Evolutionary conservation across 2,888 invertebrate genomes (phyloP).

Genomic region (Ceraclea dissimilis): DNA sequence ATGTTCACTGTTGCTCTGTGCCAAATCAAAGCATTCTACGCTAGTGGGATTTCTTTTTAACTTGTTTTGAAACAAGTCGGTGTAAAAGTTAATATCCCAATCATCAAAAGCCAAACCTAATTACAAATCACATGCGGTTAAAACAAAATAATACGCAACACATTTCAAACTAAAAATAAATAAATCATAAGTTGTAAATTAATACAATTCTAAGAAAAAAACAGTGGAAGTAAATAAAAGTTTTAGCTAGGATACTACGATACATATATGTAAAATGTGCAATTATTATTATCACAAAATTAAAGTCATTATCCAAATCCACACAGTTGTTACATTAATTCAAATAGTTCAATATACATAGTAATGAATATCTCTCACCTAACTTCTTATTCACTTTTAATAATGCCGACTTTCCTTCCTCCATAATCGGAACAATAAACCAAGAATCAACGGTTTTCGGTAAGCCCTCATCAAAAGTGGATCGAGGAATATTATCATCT

Average conservation of each 20-base stretch:
- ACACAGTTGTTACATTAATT: too few species aligned
- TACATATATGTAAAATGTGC: too few species aligned
- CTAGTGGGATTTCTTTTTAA: conserved; percentile 90
- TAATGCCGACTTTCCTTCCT: conserved; percentile 69
- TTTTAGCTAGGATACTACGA: too few species aligned
- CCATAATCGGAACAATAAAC: conserved; percentile 76
- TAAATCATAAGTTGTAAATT: not conserved
- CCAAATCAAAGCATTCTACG: conserved; percentile 95
- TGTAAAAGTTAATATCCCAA: conserved; percentile 88
- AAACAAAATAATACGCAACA: conserved; percentile 1
- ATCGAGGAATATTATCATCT: conserved; percentile 52
- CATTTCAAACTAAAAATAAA: not conserved
- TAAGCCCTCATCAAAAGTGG: conserved; percentile 61
- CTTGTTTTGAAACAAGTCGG: conserved; percentile 73
- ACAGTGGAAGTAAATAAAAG: conserved; percentile 6
- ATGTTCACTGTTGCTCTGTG: conserved; percentile 97
- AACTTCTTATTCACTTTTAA: conserved; percentile 71
- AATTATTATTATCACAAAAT: too few species aligned
- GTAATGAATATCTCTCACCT: conserved; percentile 47
- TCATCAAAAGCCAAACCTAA: conserved; percentile 87
- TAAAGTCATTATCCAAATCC: too few species aligned
- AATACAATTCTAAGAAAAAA: conserved; percentile 3
- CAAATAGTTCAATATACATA: too few species aligned
- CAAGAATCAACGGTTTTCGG: conserved; percentile 60
- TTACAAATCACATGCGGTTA: not conserved